A percentile compares a stretch with the other conserved stretches of the same genome.
phyloP scores from a whole-genome alignment of 37 sponge, comb jelly and placozoan species.

The Tethya wilhelma region DNA sequence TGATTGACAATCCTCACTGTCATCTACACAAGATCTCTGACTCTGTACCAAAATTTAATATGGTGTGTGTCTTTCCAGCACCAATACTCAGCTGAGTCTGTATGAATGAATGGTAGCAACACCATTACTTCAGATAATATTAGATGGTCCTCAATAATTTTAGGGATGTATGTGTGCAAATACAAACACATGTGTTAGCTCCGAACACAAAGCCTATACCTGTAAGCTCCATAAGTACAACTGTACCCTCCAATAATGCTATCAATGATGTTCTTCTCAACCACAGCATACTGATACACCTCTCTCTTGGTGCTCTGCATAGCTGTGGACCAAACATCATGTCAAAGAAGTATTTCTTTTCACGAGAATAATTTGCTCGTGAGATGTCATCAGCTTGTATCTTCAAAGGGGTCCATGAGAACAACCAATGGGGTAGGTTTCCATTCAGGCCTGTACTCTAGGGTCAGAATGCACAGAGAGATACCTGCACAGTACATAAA shows the following conservation, averaged over 20 bases:
- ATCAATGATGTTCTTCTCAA: constrained; percentile 58
- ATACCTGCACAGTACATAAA: too few species aligned
- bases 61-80: constrained; percentile 92
- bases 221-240: constrained; percentile 88
- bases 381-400: constrained; percentile 83
- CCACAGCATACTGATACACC: constrained; percentile 62
- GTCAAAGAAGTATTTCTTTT: constrained; percentile 83
- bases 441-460: too few species aligned
- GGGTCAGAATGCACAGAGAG: too few species aligned
- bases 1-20: too few species aligned
- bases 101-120: neutral
- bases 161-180: too few species aligned
- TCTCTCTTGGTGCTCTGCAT: constrained; percentile 70
- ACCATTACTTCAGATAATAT: too few species aligned
- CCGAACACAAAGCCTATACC: too few species aligned
- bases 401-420: constrained; percentile 78
- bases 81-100: constrained; percentile 21
- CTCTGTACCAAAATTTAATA: constrained; percentile 72
- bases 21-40: constrained; percentile 91
- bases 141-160: too few species aligned
- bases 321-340: constrained; percentile 56
- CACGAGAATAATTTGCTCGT: constrained; percentile 71
- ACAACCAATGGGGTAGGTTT: constrained; percentile 79
- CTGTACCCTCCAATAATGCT: constrained; percentile 73
- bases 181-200: too few species aligned